A percentile compares a stretch with the other conserved stretches of the same genome.
Evolutionary conservation across 2,113 vertebrate genomes (phyloP).

Genomic region (Stigmatopora argus): DNA sequence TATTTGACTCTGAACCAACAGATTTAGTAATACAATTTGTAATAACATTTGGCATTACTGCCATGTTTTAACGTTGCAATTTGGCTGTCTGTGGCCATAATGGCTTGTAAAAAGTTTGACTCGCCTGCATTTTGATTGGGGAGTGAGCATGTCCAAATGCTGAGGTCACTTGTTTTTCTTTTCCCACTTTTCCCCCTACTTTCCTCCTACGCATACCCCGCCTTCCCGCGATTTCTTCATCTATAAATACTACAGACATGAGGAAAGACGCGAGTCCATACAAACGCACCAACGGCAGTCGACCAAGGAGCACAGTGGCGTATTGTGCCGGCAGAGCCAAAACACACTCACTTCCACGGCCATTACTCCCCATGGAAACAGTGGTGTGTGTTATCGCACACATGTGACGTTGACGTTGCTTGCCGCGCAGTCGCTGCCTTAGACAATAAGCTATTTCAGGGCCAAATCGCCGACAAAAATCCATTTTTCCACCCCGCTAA

Average conservation of each 20-base stretch:
- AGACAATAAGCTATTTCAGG: conserved; percentile 72
- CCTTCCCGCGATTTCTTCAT: conserved; percentile 35
- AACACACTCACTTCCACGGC: conserved; percentile 65
- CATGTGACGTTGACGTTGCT: conserved; percentile 61
- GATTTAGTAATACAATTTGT: not conserved
- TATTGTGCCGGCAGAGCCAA: conserved; percentile 62
- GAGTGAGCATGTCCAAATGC: not conserved
- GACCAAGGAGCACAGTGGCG: conserved; percentile 64
- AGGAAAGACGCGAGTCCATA: conserved; percentile 40
- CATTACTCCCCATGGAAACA: conserved; percentile 72
- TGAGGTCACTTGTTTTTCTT: conserved; percentile 7
- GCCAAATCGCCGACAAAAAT: conserved; percentile 71
- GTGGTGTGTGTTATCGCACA: conserved; percentile 44
- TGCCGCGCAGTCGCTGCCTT: conserved; percentile 49
- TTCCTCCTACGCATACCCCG: conserved; percentile 27
- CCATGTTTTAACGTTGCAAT: not conserved
- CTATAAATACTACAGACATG: conserved; percentile 64
- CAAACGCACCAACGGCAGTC: conserved; percentile 24
- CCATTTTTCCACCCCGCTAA: conserved; percentile 68
- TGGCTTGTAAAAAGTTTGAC: not conserved
- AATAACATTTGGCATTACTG: not conserved
- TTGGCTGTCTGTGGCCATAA: not conserved
- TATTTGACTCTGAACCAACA: not conserved
- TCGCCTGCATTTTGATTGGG: not conserved
- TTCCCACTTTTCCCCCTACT: conserved; percentile 7